A percentile compares a stretch with the other conserved stretches of the same genome.
These are phyloP conservation scores for Epinephelus lanceolatus DNA, from an alignment of 2,113 vertebrate genomes.

Conservation along the genomic window DNA sequence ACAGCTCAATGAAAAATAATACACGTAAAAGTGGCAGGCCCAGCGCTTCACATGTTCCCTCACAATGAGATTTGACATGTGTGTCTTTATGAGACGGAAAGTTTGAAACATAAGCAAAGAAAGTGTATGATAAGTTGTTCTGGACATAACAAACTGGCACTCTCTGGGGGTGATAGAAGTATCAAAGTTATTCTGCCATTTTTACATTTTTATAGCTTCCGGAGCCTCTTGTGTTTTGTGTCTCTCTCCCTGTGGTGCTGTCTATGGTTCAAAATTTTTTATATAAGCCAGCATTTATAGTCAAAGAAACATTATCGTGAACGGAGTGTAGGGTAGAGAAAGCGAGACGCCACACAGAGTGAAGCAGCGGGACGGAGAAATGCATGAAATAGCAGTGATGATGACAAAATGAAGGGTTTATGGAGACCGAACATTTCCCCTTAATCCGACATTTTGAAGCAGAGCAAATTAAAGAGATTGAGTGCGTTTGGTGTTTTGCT, in stretches of 20 bases:
- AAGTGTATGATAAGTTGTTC: constrained; percentile 9
- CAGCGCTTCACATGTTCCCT: neutral
- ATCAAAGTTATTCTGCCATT: constrained; percentile 39
- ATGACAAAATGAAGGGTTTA: constrained; percentile 7
- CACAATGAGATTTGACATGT: neutral
- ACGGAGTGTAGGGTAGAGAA: neutral
- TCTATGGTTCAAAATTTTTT: constrained; percentile 11
- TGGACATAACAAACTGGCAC: constrained; percentile 15
- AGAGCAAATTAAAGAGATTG: neutral
- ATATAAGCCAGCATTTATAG: constrained; percentile 20
- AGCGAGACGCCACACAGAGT: constrained; percentile 3
- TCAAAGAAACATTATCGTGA: constrained; percentile 6
- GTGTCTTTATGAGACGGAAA: neutral
- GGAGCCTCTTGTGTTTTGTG: constrained; percentile 35
- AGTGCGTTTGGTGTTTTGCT: neutral
- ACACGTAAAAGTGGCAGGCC: neutral
- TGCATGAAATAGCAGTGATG: neutral
- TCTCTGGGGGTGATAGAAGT: constrained; percentile 22
- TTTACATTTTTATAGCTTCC: constrained; percentile 47
- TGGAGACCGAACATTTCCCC: too few species aligned
- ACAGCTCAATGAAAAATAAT: neutral
- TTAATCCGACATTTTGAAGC: constrained; percentile 1
- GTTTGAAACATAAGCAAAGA: constrained; percentile 3
- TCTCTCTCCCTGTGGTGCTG: constrained; percentile 13
- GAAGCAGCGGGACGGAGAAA: neutral